Evolutionary conservation across 2,797 vertebrate species (phyloP), one percentile per base, ranked within the genome.

Genomic region (Sebastes hopkinsi): DNA sequence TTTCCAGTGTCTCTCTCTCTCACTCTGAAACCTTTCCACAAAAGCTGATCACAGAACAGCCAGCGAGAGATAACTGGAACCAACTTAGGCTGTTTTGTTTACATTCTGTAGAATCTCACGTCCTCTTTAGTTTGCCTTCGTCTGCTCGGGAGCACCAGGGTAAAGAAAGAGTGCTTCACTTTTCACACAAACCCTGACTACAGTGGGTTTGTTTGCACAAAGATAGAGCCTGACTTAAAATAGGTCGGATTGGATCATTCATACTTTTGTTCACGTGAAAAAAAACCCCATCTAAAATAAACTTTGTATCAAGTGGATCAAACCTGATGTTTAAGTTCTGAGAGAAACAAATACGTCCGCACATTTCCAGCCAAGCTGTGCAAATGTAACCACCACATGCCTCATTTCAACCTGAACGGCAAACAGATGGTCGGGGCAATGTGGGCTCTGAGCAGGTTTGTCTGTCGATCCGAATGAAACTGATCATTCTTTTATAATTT

Each of bases 11-110:
- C 85, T 86, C 83, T 56, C 73, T 84, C 87, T 86, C 84, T 56
- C 73, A 82, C 86, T 85, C 85, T 8, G 80, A 94, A 92, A 91
- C 69, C 46, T 79, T 82, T 84, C 72, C 82, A 92, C 90, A 92
- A 88, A 52, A 91, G 75, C 86, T 79, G 59, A 86, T 84, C 87
- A 89, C 91, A 91, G 68, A 80, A 55, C 79, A 60, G 80, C 61
- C 78, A 61, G 61, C 73, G 67, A 81, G 66, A 84, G 83, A 88
- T 18, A 75, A 87, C 85, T 77, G 82, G 81, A 91, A 91, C 30
- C 72, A 81, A 80, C 64, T 80, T 84, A 65, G 59, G 61, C 77
- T 77, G 78, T 80, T 90, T 90, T 93, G 89, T 92, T 95, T 85
- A 85, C 64, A 46, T 81, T 87, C 71, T 60, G 72, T 34, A 67